These are phyloP conservation scores for Burhinus oedicnemus DNA, from an alignment of 2,113 vertebrate species.

Conservation along the genomic window DNA sequence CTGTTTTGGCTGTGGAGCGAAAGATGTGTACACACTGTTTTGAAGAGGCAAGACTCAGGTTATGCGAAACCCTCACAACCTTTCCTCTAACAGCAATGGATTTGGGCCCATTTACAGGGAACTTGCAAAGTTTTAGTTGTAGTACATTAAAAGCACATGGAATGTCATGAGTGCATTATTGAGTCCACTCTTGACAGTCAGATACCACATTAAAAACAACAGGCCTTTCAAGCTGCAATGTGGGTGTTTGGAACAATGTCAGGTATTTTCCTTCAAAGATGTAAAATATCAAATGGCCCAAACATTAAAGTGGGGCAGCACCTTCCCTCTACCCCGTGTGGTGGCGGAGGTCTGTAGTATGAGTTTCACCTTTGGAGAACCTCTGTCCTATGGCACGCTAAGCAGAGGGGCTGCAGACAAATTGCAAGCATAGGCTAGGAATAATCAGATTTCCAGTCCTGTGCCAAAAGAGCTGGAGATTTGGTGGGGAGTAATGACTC, in stretches of 20 bases:
- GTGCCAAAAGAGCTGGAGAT: not conserved
- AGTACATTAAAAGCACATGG: not conserved
- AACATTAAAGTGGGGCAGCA: not conserved
- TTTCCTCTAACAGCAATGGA: not conserved
- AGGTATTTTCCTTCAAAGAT: not conserved
- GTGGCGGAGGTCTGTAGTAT: not conserved
- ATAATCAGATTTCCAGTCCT: not conserved
- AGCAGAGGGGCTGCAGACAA: not conserved
- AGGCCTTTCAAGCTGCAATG: not conserved
- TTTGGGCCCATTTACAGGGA: not conserved
- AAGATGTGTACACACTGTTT: not conserved
- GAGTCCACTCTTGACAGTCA: not conserved
- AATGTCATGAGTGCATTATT: not conserved
- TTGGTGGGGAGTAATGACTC: fast-evolving
- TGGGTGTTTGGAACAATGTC: not conserved
- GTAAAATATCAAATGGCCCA: not conserved
- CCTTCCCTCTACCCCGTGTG: fast-evolving
- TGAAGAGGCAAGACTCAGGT: not conserved
- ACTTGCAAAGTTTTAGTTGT: not conserved
- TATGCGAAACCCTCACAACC: not conserved
- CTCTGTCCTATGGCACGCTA: not conserved
- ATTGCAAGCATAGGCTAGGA: not conserved
- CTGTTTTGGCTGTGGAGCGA: not conserved
- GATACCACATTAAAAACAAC: not conserved
- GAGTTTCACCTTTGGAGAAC: not conserved